Percentiles rank a stretch among this genome's conserved stretches.
These are phyloP conservation scores for Steinernema khuongi DNA, from an alignment of 1,140 invertebrate genomes.

Conservation along the genomic window DNA sequence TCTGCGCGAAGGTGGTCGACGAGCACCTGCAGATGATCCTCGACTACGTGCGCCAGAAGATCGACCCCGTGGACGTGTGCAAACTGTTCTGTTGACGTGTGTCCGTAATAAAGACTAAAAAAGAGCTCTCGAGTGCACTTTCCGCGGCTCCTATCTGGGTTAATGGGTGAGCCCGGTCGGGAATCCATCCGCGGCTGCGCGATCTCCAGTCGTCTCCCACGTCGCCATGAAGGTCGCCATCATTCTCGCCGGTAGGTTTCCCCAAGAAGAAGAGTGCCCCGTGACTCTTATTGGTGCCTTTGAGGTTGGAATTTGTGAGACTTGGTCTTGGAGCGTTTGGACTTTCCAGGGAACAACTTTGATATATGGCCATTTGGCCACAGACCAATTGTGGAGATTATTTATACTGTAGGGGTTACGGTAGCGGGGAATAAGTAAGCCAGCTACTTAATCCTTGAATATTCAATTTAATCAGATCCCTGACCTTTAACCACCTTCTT, in stretches of 20 bases:
- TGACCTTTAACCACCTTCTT: no score
- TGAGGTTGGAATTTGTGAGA: not conserved
- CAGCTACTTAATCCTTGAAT: no score
- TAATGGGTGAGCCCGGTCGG: not conserved
- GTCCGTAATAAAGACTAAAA: not conserved
- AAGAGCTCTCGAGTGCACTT: not conserved
- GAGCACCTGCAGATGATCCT: not conserved
- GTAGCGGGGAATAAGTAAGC: no score
- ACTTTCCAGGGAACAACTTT: no score
- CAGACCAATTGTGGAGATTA: no score
- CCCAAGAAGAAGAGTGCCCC: no score
- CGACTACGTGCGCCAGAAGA: constrained; percentile 1
- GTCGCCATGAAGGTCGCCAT: constrained; percentile 45
- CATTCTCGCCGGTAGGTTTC: not conserved
- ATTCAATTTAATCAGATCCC: no score
- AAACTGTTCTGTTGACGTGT: constrained; percentile 6
- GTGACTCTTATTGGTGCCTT: not conserved
- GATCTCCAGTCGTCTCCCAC: not conserved
- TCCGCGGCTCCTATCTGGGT: not conserved
- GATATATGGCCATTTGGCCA: no score
- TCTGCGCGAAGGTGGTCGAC: not conserved
- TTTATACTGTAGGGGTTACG: no score
- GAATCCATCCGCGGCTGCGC: not conserved
- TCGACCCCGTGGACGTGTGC: not conserved
- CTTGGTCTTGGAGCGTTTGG: not conserved